Evolutionary conservation across 2,113 vertebrate species (phyloP).

Genomic region (Felis catus): F.catus_Fca126_mat1.0 CM031419.1:128875001-128875500

Average conservation of each 20-base stretch:
- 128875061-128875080: background rate
- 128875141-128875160: background rate
- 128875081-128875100: background rate
- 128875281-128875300: background rate
- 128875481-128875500: background rate
- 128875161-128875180: background rate
- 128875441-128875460: background rate
- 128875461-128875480: background rate
- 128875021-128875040: background rate
- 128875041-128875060: background rate
- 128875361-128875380: background rate
- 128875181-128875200: background rate
- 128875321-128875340: background rate
- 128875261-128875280: background rate
- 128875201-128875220: background rate
- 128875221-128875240: background rate
- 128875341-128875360: background rate
- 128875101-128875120: background rate
- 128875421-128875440: background rate
- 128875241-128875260: background rate
- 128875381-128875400: background rate
- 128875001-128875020: conserved; percentile 1
- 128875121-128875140: background rate
- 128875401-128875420: background rate
- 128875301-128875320: background rate